Conservation (phyloP, 2,797 vertebrate species). For the Austrolebias charrua region DNA sequence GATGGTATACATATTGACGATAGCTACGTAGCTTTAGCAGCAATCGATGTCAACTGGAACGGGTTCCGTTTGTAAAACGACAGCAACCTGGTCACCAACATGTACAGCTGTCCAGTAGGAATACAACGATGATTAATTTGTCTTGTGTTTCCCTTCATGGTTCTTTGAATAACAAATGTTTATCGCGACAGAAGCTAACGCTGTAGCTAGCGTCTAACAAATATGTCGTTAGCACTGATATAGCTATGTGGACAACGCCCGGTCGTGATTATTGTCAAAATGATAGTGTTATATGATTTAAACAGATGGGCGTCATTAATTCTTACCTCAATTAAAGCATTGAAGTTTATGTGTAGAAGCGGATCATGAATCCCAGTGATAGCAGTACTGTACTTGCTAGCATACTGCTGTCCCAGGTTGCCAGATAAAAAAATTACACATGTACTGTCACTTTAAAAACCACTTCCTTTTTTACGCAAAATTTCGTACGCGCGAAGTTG, state of each 20-base stretch:
- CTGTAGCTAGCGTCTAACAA: conserved; percentile 24
- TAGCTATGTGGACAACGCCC: not conserved
- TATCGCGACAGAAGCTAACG: conserved; percentile 40
- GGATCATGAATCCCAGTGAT: conserved; percentile 58
- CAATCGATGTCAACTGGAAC: not conserved
- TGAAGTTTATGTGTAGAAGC: conserved; percentile 30
- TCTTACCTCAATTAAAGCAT: conserved; percentile 65
- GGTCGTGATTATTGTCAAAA: not conserved
- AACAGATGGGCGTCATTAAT: not conserved
- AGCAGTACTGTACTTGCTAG: conserved; percentile 48
- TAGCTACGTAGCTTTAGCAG: conserved; percentile 26
- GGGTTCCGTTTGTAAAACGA: not conserved
- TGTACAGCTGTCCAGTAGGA: not conserved
- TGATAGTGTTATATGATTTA: not conserved
- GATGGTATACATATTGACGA: conserved; percentile 4
- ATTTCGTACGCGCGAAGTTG: too few species aligned
- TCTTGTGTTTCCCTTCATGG: not conserved
- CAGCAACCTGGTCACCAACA: not conserved
- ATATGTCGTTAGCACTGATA: conserved; percentile 8
- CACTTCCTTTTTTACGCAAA: too few species aligned
- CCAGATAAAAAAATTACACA: too few species aligned
- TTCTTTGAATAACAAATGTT: not conserved
- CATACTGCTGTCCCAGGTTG: conserved; percentile 31
- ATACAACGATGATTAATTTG: not conserved
- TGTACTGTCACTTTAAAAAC: too few species aligned